phyloP scores from a whole-genome alignment of 2,888 invertebrate species.

The Hypolimnas misippus region DNA sequence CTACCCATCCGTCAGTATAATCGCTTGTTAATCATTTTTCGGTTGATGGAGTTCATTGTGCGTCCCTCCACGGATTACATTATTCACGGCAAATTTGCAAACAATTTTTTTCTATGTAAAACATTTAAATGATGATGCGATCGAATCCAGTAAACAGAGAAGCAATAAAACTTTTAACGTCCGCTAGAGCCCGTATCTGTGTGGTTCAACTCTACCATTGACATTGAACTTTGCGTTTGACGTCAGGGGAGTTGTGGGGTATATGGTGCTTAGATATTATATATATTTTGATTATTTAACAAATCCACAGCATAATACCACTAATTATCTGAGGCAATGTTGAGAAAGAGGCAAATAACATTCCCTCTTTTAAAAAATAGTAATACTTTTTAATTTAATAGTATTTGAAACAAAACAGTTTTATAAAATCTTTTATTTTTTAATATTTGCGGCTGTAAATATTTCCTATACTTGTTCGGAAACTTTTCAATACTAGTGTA shows the following conservation, averaged over 20 bases:
- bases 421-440: too few species aligned
- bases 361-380: too few species aligned
- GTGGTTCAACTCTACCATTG: slow-evolving; percentile 67
- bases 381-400: too few species aligned
- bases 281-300: too few species aligned
- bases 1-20: slow-evolving; percentile 80
- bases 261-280: too few species aligned
- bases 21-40: slow-evolving; percentile 84
- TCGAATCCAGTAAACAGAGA: slow-evolving; percentile 45
- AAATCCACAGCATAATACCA: too few species aligned
- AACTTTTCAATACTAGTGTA: too few species aligned
- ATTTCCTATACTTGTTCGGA: too few species aligned
- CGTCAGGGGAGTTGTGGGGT: slow-evolving; percentile 26
- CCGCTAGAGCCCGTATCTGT: slow-evolving; percentile 61
- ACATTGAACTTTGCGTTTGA: slow-evolving; percentile 70
- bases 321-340: too few species aligned
- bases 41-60: slow-evolving; percentile 80
- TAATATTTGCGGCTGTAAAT: too few species aligned
- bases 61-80: slow-evolving; percentile 67
- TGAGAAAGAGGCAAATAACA: too few species aligned
- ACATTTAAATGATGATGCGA: slow-evolving; percentile 34
- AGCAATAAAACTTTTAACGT: slow-evolving; percentile 50
- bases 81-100: slow-evolving; percentile 69
- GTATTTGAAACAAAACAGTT: too few species aligned
- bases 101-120: slow-evolving; percentile 45